phyloP scores from a whole-genome alignment of 2,888 invertebrate genomes.

The Agriotes lineatus region DNA sequence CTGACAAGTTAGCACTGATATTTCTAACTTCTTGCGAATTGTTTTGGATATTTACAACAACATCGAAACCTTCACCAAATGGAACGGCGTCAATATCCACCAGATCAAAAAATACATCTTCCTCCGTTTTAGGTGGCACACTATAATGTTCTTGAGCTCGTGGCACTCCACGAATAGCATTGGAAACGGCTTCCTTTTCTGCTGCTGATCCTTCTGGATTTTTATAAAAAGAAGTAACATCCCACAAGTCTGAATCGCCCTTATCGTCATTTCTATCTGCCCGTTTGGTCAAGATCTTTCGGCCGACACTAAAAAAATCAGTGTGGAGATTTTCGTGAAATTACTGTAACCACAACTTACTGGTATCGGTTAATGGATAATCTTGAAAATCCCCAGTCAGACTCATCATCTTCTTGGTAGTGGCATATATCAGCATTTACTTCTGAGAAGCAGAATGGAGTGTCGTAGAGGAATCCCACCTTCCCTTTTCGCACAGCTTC shows the following conservation, averaged over 20 bases:
- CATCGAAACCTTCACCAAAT: slow-evolving; percentile 76
- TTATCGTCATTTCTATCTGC: slow-evolving; percentile 73
- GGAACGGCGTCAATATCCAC: slow-evolving; percentile 76
- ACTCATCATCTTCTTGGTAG: slow-evolving; percentile 77
- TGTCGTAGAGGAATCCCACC: slow-evolving; percentile 80
- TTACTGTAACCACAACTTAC: slow-evolving; percentile 65
- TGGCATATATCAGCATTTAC: slow-evolving; percentile 83
- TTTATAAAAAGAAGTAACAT: slow-evolving; percentile 77
- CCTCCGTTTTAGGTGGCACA: slow-evolving; percentile 70
- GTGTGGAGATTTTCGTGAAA: background rate
- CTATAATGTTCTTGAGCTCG: slow-evolving; percentile 74
- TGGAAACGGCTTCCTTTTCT: slow-evolving; percentile 76
- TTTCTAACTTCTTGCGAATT: slow-evolving; percentile 72
- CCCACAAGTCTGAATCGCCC: slow-evolving; percentile 74
- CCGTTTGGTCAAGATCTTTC: slow-evolving; percentile 76
- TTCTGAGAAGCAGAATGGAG: slow-evolving; percentile 81
- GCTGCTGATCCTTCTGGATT: slow-evolving; percentile 73
- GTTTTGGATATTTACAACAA: slow-evolving; percentile 73
- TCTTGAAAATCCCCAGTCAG: slow-evolving; percentile 77
- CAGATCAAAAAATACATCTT: slow-evolving; percentile 76
- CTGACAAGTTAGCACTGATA: slow-evolving; percentile 73
- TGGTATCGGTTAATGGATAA: slow-evolving; percentile 76
- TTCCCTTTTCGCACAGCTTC: slow-evolving; percentile 80
- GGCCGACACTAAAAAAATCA: slow-evolving; percentile 72
- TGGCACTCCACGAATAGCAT: slow-evolving; percentile 75